Base-by-base conservation (phyloP, 2,797 vertebrate species). In the Acanthiza pusilla region DNA sequence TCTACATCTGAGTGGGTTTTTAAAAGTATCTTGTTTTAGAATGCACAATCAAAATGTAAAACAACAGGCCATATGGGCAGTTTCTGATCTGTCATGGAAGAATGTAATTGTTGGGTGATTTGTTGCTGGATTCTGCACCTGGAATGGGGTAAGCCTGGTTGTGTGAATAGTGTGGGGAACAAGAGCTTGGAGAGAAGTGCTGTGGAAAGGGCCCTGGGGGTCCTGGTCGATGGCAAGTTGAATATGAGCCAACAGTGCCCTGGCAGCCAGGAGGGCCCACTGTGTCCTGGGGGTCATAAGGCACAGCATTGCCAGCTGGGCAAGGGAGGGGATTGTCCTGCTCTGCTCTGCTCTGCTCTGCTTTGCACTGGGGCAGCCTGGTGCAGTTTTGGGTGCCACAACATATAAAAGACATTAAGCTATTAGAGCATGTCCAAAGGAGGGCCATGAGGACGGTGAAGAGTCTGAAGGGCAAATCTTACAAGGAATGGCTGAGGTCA, bases 281-380 rank as follows among this genome's bases (percentile, higher is more conserved):
- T 0, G 0, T 68, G 22, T 29, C 22, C 11, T 43, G 40, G 16
- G 5, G 7, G 0, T 6, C 13, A 32, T 16, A 62, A 48, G 40
- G 8, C 7, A 40, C 48, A 74, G 20, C 53, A 60, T 54, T 0
- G 0, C 16, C 36, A 47, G 12, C 12, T 0, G 0, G 47, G 13
- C 1, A 4, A 54, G 40, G 40, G 12, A 54, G 16, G 10, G 26
- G 15, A 67, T 29, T 75, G 62, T 68, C 15, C 40, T 0, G 0
- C 38, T 26, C 60, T 61, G 30, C 54, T 61, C 34, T 61, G 45
- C 8, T 36, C 40, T 0, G 0, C 38, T 26, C 60, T 61, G 30
- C 54, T 61, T 30, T 61, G 45, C 8, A 2, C 29, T 65, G 45
- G 10, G 3, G 23, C 1, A 1, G 7, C 29, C 76, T 73, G 3